Base-by-base conservation (phyloP, 2,113 vertebrate species). In the Chloebia gouldiae region DNA sequence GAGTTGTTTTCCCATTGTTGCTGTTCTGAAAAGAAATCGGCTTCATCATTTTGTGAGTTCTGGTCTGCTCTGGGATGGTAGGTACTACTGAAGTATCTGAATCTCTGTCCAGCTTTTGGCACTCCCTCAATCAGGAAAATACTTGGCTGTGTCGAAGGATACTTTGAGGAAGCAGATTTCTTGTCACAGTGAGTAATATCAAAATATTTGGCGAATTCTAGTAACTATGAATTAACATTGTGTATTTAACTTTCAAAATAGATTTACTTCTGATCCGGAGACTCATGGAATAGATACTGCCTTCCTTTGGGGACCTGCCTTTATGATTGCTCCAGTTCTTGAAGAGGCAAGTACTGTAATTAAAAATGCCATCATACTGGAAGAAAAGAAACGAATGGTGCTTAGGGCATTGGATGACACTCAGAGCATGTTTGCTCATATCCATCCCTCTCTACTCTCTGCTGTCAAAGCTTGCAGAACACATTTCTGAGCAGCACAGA, bases 261-360 rank as follows among this genome's bases (percentile, higher is more conserved):
- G 96, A 73, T 97, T 98, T 86, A 93, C 95, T 31, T 93, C 91
- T 16, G 94, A 97, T 90, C 73, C 68, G 60, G 65, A 94, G 87
- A 94, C 93, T 89, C 96, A 94, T 84, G 94, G 81, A 81, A 94
- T 96, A 86, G 95, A 96, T n/a, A 96, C 73, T 50, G 94, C 95
- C 61, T 97, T 97, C 88, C 96, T 97, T 44, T 97, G 96, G 96
- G 97, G 95, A 56, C 51, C 97, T 37, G 96, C 96, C 76, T 92
- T 97, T 54, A 97, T 96, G 96, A 96, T 95, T 44, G 53, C 88
- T 93, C 95, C 88, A 1, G 91, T 97, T 92, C 97, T 97, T 87
- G 37, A 96, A 49, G 90, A 97, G 93, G 95, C 82, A 95, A 96
- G 93, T 95, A 66, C 64, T 77, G 64, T 76, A 81, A 78, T 92